Conservation (phyloP, 2,113 vertebrate species). For the Ailuropoda melanoleuca region DNA sequence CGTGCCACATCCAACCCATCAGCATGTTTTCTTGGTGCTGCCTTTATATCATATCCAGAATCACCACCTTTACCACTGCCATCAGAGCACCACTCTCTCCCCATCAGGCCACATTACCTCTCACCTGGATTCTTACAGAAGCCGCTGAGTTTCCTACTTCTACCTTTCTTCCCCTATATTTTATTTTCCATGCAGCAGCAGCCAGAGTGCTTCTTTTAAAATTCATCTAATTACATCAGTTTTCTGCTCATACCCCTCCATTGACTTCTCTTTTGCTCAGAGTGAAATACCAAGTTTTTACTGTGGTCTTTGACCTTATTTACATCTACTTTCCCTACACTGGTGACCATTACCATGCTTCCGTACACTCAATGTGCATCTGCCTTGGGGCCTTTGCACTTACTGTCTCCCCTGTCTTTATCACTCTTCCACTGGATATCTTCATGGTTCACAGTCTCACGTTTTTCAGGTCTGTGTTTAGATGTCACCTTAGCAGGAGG, state of each 20-base stretch:
- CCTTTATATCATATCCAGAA: background rate
- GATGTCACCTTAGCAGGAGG: background rate
- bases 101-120: background rate
- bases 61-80: no score
- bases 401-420: background rate
- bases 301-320: background rate
- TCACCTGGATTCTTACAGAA: background rate
- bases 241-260: background rate
- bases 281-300: background rate
- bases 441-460: background rate
- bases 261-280: background rate
- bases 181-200: background rate
- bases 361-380: background rate
- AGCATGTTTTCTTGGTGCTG: background rate
- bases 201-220: background rate
- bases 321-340: fast-evolving
- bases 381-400: background rate
- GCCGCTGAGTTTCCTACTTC: background rate
- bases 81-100: background rate
- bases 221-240: background rate
- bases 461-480: background rate
- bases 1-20: background rate
- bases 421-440: background rate
- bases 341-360: background rate
- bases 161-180: background rate